Evolutionary conservation across 2,888 invertebrate genomes (phyloP), one percentile per base, ranked within the genome.

Genomic region (Caenorhabditis virilis): DNA sequence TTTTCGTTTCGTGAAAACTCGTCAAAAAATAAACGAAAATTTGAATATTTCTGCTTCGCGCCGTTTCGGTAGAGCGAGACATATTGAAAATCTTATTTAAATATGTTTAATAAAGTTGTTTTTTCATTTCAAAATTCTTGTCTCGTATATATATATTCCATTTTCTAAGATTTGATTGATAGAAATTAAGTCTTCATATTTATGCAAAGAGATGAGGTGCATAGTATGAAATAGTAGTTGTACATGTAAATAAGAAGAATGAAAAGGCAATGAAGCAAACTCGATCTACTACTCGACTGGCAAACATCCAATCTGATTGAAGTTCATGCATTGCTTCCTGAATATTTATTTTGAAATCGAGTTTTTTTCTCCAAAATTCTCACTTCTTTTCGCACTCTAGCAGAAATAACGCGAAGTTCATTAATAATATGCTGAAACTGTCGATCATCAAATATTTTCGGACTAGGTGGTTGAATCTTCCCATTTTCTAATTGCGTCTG

Each of bases 261-360:
- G 79, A 73, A 49, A 81, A 81, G 18, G 76, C 72, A 30, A 79
- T 66, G 64, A 81, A 78, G 55, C 81, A 81, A 33, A 81, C 67
- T 25, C 81, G 72, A 52, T 81, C 81, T 45, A 81, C 70, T 43
- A 76, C 71, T 69, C 79, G 78, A 30, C 78, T 78, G 4, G 79
- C 80, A 52, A 80, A 80, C 71, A 80, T 80, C 76, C 76, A 77
- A 41, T 81, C 81, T 9, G 78, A 74, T 45, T 75, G 77, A n/a
- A 80, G 71, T 22, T 68, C 72, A 55, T 78, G 77, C 52, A 80
- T 71, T 39, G 76, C 67, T 46, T 80, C 80, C 78, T 78, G 48
- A 16, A 72, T 48, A 25, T 26, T 26, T 39, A 39, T 18, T 39
- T 39, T 39, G 15, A 43, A 46, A n/a, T 16, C 43, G 11, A 42